Percentiles rank a stretch among this genome's conserved stretches.
These are phyloP conservation scores for Nixonia krombeini DNA, from an alignment of 1,140 invertebrate species.

Conservation along the genomic window DNA sequence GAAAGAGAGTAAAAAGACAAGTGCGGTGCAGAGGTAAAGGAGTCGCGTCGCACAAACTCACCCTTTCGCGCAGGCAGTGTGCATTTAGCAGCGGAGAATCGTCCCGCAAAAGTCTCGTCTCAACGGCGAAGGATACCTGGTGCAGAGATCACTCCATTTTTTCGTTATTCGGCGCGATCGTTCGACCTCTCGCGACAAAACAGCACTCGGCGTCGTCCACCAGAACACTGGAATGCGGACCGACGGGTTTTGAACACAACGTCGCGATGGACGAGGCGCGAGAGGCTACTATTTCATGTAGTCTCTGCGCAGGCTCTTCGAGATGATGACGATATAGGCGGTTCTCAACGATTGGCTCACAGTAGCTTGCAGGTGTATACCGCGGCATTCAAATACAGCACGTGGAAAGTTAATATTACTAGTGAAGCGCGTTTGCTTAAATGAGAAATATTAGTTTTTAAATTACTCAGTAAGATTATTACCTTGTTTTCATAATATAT, in stretches of 20 bases:
- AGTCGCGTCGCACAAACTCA: conserved; percentile 45
- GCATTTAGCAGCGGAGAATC: conserved; percentile 20
- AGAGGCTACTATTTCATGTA: no score
- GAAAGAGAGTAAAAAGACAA: conserved; percentile 27
- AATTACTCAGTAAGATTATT: no score
- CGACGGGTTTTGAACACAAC: conserved; percentile 49
- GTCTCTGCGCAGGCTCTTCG: no score
- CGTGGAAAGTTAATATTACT: no score
- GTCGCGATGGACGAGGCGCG: conserved; percentile 34
- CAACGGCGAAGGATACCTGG: not conserved
- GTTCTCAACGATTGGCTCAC: no score
- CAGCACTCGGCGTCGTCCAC: conserved; percentile 43
- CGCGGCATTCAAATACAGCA: no score
- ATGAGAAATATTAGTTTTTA: no score
- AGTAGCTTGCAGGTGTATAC: no score
- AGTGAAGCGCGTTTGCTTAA: no score
- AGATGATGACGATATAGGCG: no score
- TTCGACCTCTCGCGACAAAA: conserved; percentile 3
- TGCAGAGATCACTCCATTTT: not conserved
- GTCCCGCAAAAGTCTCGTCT: not conserved
- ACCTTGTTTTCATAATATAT: no score
- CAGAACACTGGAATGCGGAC: conserved; percentile 50
- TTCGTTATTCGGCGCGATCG: not conserved
- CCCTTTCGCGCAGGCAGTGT: conserved; percentile 38
- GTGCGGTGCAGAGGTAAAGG: no score